Conservation (phyloP, 2,113 vertebrate genomes). For the Pluvialis apricaria region DNA sequence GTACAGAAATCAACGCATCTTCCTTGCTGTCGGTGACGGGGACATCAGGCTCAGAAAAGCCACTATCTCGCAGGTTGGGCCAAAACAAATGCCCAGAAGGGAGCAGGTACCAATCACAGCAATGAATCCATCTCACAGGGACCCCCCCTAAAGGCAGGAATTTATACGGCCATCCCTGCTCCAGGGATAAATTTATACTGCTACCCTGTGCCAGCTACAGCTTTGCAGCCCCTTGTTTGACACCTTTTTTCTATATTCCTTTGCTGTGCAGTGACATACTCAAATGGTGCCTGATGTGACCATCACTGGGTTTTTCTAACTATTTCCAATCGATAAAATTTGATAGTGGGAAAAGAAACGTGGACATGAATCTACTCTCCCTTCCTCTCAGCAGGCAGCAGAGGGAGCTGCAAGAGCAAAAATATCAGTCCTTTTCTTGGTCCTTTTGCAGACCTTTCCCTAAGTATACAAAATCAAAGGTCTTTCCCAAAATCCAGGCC, state of each 20-base stretch:
- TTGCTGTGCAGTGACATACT: neutral
- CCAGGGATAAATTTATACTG: neutral
- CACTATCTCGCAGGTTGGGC: neutral
- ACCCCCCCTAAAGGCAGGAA: neutral
- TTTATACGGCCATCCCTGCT: neutral
- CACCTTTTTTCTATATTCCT: neutral
- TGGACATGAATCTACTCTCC: neutral
- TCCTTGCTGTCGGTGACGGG: neutral
- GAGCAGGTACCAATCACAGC: neutral
- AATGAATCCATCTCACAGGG: neutral
- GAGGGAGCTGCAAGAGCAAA: conserved; percentile 36
- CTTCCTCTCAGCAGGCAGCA: neutral
- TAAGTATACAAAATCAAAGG: neutral
- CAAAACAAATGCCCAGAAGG: neutral
- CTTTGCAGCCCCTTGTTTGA: neutral
- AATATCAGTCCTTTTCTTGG: neutral
- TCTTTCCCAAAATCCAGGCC: neutral
- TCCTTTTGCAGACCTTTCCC: neutral
- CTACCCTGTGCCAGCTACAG: neutral
- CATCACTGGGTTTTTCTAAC: neutral
- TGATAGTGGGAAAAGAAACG: neutral
- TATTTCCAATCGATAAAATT: neutral
- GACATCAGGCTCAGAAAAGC: neutral
- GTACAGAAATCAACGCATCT: neutral
- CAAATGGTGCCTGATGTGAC: neutral